phyloP scores from a whole-genome alignment of 2,888 invertebrate species.

The Thumatha senex region DNA sequence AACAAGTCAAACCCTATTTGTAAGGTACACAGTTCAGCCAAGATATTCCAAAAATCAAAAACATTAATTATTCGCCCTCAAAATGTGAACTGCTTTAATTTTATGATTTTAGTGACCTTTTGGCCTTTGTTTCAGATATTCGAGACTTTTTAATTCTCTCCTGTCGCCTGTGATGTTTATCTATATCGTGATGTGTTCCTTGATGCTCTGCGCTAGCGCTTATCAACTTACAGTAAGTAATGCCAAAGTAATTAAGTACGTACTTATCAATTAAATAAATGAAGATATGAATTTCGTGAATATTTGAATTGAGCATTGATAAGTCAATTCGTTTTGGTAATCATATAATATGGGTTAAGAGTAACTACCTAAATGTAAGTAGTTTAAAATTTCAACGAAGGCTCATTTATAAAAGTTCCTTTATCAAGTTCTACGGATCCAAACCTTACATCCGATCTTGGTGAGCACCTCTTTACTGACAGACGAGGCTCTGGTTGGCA shows the following conservation, averaged over 20 bases:
- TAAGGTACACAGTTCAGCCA: conserved; percentile 10
- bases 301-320: too few relatives aligned
- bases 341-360: too few relatives aligned
- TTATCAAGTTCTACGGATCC: too few relatives aligned
- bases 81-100: conserved; percentile 8
- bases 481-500: too few relatives aligned
- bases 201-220: conserved; percentile 70
- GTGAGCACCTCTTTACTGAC: too few relatives aligned
- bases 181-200: conserved; percentile 66
- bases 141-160: conserved; percentile 63
- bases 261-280: not conserved
- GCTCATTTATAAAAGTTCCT: too few relatives aligned
- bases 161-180: conserved; percentile 74
- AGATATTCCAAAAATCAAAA: conserved; percentile 24
- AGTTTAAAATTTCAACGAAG: too few relatives aligned
- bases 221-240: conserved; percentile 66
- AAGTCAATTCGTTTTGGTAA: too few relatives aligned
- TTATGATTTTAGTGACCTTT: not conserved
- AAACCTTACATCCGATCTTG: too few relatives aligned
- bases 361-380: too few relatives aligned
- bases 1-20: conserved; percentile 23
- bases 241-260: not conserved
- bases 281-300: too few relatives aligned
- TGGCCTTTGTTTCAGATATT: conserved; percentile 49
- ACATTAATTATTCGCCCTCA: conserved; percentile 30